phyloP scores from a whole-genome alignment of 2,888 invertebrate genomes.

The Archips crataeganus region DNA sequence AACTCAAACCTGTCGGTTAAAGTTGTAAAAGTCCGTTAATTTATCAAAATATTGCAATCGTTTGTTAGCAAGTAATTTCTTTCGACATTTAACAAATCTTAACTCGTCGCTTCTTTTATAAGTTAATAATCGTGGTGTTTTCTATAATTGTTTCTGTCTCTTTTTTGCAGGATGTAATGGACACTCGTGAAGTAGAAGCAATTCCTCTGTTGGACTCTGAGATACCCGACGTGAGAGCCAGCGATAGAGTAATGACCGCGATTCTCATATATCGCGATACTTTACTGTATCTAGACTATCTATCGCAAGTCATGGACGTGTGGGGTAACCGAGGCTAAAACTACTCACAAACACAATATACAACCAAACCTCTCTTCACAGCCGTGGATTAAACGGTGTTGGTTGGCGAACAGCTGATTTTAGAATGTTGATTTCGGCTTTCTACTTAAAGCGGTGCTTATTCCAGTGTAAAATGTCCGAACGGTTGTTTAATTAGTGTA shows the following conservation, averaged over 20 bases:
- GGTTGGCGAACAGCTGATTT: constrained; percentile 8
- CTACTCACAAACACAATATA: neutral
- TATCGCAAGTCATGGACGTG: constrained; percentile 68
- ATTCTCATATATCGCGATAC: constrained; percentile 74
- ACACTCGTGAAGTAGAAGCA: constrained; percentile 65
- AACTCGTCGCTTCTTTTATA: too few species aligned
- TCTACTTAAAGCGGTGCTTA: constrained; percentile 23
- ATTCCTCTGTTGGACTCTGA: constrained; percentile 65
- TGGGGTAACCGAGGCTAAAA: neutral
- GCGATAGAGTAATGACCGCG: constrained; percentile 57
- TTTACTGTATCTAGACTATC: constrained; percentile 73
- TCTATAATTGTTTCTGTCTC: constrained; percentile 25
- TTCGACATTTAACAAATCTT: too few species aligned
- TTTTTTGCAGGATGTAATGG: constrained; percentile 71
- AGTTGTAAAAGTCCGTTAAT: too few species aligned
- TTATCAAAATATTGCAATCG: too few species aligned
- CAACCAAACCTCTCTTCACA: neutral
- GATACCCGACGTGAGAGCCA: constrained; percentile 60
- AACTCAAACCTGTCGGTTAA: too few species aligned
- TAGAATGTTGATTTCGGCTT: constrained; percentile 7
- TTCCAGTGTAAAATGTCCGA: constrained; percentile 9
- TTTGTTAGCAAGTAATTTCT: too few species aligned
- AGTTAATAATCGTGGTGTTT: neutral
- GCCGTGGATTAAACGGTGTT: neutral
- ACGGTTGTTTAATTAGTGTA: constrained; percentile 1